phyloP scores from a whole-genome alignment of 2,797 vertebrate genomes.

The Siniperca obscura region DNA sequence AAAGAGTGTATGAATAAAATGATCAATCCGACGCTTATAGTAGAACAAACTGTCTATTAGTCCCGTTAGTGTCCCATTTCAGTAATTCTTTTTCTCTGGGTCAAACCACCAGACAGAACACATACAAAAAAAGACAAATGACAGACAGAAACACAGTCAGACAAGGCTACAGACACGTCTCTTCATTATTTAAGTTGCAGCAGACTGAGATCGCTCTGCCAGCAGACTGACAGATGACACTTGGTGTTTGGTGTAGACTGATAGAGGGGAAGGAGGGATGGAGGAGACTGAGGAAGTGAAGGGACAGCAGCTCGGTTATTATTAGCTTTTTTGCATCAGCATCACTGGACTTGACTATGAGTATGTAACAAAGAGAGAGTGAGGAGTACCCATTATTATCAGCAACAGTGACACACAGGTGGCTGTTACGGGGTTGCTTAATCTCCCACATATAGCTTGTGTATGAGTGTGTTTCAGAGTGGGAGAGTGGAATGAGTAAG shows the following conservation, averaged over 20 bases:
- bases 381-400: constrained; percentile 17
- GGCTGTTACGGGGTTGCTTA: constrained; percentile 15
- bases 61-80: constrained; percentile 45
- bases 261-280: constrained; percentile 25
- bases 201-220: constrained; percentile 56
- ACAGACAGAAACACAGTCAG: constrained; percentile 30
- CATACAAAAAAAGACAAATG: constrained; percentile 22
- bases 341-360: constrained; percentile 37
- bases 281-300: constrained; percentile 16
- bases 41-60: constrained; percentile 52
- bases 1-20: constrained; percentile 58
- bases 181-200: constrained; percentile 74
- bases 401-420: constrained; percentile 42
- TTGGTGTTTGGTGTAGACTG: constrained; percentile 70
- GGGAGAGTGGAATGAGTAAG: constrained; percentile 36
- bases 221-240: constrained; percentile 75
- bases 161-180: constrained; percentile 41
- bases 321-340: constrained; percentile 35
- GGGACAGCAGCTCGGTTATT: constrained; percentile 22
- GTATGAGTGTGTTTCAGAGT: constrained; percentile 31
- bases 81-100: constrained; percentile 43
- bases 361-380: constrained; percentile 16
- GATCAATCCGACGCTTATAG: constrained; percentile 35
- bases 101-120: constrained; percentile 50
- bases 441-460: constrained; percentile 29